Conservation (phyloP, 2,113 vertebrate species). For the Semnornis frantzii region DNA sequence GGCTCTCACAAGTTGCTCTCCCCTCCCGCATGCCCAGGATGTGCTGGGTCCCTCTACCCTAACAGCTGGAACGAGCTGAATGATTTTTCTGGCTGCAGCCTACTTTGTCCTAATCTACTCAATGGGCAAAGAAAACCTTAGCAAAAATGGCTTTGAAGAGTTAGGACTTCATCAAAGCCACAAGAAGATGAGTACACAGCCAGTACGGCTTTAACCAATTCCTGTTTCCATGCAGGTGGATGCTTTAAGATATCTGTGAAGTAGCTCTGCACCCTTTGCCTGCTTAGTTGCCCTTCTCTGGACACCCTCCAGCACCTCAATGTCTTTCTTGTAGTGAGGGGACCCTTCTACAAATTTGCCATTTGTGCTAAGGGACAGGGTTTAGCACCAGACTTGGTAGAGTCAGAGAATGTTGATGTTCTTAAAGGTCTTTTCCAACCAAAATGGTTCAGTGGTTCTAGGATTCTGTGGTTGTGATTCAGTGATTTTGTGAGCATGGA, state of each 20-base stretch:
- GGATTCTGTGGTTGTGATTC: background rate
- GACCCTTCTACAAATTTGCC: too few relatives aligned
- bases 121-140: background rate
- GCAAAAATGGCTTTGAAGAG: background rate
- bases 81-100: background rate
- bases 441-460: background rate
- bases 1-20: background rate
- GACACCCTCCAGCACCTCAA: too few relatives aligned
- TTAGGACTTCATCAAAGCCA: background rate
- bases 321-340: too few relatives aligned
- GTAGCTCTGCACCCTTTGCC: too few relatives aligned
- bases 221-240: background rate
- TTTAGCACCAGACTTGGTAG: too few relatives aligned
- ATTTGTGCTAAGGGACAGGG: too few relatives aligned
- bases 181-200: background rate
- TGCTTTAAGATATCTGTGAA: background rate
- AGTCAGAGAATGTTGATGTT: too few relatives aligned
- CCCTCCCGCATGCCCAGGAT: background rate
- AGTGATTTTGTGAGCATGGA: background rate
- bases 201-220: background rate
- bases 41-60: background rate
- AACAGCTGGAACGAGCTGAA: background rate
- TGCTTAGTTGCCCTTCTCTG: too few relatives aligned
- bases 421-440: too few relatives aligned
- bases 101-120: background rate